Evolutionary conservation across 2,797 vertebrate species (phyloP).

Genomic region (Ctenochaetus hawaiiensis): DNA sequence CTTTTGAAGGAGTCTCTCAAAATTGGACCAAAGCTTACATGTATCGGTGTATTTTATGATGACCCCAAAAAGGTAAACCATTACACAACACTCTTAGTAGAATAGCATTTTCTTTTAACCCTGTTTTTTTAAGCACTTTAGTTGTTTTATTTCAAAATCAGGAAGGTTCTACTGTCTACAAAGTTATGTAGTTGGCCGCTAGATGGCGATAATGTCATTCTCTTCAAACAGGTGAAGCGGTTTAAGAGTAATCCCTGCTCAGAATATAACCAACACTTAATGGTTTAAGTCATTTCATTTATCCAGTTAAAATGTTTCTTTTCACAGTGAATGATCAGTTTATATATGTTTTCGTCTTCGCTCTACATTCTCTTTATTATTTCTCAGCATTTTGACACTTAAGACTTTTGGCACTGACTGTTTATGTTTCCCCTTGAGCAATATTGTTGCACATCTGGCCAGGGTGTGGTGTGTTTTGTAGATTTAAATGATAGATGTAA

Average conservation of each 20-base stretch:
- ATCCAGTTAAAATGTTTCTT: background rate
- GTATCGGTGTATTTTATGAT: slow-evolving; percentile 90
- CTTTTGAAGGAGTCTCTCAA: slow-evolving; percentile 90
- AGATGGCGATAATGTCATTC: slow-evolving; percentile 70
- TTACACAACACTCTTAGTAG: background rate
- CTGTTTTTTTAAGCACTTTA: background rate
- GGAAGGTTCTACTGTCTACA: fast-evolving
- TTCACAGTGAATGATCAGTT: background rate
- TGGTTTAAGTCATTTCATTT: background rate
- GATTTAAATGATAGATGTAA: slow-evolving; percentile 23
- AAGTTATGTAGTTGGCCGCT: slow-evolving; percentile 32
- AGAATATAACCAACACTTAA: background rate
- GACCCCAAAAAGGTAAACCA: slow-evolving; percentile 84
- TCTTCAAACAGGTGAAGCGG: background rate
- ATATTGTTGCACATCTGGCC: slow-evolving; percentile 37
- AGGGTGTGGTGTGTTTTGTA: slow-evolving; percentile 40
- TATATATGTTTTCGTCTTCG: background rate
- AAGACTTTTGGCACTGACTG: background rate
- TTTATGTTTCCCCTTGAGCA: slow-evolving; percentile 25
- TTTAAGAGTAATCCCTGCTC: background rate
- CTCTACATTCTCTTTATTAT: background rate
- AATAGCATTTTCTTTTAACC: background rate
- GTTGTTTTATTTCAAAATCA: background rate
- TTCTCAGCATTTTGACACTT: background rate
- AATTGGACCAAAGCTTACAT: slow-evolving; percentile 88